These are phyloP conservation scores for Varecia variegata DNA, from an alignment of 2,797 vertebrate species.

Conservation along the genomic window DNA sequence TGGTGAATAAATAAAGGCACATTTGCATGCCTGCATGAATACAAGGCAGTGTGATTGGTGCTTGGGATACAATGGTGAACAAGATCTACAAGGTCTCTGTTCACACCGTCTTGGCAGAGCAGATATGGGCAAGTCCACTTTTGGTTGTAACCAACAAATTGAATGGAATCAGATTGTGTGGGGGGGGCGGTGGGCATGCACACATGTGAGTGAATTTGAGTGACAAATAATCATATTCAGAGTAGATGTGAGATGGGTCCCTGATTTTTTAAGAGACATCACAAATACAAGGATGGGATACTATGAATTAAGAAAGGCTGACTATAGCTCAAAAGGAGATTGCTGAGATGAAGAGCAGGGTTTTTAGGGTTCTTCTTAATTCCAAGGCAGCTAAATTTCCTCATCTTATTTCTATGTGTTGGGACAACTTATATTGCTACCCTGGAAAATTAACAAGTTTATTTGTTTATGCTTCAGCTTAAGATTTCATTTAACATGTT, in stretches of 20 bases:
- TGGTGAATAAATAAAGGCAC: background rate
- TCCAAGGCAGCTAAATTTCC: background rate
- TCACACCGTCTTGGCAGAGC: background rate
- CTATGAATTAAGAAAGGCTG: background rate
- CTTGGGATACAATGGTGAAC: background rate
- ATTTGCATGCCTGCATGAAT: background rate
- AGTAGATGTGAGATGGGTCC: background rate
- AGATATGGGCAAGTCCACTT: background rate
- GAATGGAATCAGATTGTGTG: background rate
- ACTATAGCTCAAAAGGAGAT: background rate
- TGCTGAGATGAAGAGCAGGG: background rate
- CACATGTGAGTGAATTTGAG: background rate
- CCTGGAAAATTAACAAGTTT: background rate
- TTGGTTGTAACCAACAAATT: background rate
- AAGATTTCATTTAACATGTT: background rate
- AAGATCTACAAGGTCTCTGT: background rate
- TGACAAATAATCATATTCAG: background rate
- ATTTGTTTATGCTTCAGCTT: background rate
- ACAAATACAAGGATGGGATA: background rate
- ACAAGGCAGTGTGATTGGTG: background rate
- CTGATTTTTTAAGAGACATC: background rate
- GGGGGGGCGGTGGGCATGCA: background rate
- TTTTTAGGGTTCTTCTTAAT: background rate
- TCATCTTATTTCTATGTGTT: background rate
- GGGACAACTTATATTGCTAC: background rate